Percentiles rank a stretch among this genome's conserved stretches.
Conservation (phyloP, 2,888 invertebrate species). For the Plagodis pulveraria region DNA sequence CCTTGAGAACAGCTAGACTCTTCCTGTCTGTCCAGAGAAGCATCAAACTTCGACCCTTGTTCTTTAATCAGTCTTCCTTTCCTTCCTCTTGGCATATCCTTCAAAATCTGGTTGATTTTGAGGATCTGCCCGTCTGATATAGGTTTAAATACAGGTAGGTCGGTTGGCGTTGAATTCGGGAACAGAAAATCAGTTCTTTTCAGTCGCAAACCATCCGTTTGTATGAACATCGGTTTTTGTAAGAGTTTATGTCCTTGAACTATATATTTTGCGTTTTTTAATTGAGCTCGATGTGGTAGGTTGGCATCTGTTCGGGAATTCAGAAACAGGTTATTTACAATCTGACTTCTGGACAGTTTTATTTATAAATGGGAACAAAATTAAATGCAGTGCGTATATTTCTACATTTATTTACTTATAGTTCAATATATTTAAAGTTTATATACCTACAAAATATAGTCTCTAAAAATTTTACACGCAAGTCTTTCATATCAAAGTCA, state of each 20-base stretch:
- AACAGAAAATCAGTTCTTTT: conserved; percentile 61
- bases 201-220: conserved; percentile 54
- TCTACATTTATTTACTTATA: no score
- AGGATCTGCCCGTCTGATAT: conserved; percentile 75
- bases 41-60: conserved; percentile 22
- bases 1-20: conserved; percentile 88
- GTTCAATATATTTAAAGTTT: not conserved
- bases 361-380: conserved; percentile 3
- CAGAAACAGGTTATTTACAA: conserved; percentile 49
- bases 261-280: conserved; percentile 33
- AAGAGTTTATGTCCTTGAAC: conserved; percentile 34
- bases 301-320: conserved; percentile 78
- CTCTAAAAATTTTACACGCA: no score
- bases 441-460: not conserved
- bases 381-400: not conserved
- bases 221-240: conserved; percentile 77
- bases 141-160: conserved; percentile 72
- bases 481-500: not conserved
- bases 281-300: conserved; percentile 76
- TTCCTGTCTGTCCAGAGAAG: conserved; percentile 55
- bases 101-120: conserved; percentile 69
- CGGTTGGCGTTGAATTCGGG: conserved; percentile 58
- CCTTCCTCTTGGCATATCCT: conserved; percentile 55
- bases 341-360: conserved; percentile 25
- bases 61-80: conserved; percentile 57